Conservation (phyloP, 2,113 vertebrate species). For the Rostratula benghalensis region DNA sequence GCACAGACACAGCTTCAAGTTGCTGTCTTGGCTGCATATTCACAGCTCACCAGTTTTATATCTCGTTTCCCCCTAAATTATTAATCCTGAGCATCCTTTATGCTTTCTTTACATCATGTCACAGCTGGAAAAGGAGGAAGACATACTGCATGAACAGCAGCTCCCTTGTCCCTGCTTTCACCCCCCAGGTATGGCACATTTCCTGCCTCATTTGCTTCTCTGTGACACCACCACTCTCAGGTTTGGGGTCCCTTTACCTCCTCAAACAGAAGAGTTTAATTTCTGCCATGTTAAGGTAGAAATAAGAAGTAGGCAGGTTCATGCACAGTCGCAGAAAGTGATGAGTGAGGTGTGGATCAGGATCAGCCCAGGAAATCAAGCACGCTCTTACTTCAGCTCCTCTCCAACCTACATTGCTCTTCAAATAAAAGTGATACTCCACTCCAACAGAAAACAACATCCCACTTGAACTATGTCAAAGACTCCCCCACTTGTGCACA, state of each 20-base stretch:
- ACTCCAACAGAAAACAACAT: background rate
- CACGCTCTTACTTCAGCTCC: background rate
- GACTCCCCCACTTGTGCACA: background rate
- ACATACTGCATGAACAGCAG: background rate
- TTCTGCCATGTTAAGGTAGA: background rate
- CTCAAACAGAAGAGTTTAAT: background rate
- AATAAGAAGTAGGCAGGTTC: background rate
- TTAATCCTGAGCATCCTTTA: constrained; percentile 58
- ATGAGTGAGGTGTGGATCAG: accelerated
- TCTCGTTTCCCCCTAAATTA: constrained; percentile 66
- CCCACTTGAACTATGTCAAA: background rate
- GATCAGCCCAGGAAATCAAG: background rate
- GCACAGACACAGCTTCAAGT: background rate
- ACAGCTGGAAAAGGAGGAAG: background rate
- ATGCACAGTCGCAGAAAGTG: background rate
- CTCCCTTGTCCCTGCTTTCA: background rate
- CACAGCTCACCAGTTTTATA: background rate
- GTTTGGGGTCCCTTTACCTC: background rate
- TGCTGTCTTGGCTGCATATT: constrained; percentile 3
- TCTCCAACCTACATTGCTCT: background rate
- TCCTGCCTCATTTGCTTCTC: background rate
- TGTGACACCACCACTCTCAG: background rate
- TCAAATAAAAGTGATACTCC: background rate
- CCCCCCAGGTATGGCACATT: background rate
- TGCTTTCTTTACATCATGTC: constrained; percentile 43